These are phyloP conservation scores for Zalophus californianus DNA, from an alignment of 2,797 vertebrate species.

Conservation along the genomic window DNA sequence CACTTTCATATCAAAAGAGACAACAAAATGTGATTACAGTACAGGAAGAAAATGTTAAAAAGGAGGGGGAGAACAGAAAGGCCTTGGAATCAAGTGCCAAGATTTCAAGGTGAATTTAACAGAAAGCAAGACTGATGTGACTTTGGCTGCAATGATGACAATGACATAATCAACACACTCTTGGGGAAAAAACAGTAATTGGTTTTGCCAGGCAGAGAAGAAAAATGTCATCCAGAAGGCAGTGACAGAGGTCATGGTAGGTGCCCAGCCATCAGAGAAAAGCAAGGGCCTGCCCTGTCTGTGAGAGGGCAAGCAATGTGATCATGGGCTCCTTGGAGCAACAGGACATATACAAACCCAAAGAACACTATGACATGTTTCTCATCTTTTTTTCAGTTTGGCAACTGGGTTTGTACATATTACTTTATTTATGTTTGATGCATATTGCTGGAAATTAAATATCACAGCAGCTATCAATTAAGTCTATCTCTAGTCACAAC, in stretches of 20 bases:
- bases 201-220: conserved; percentile 28
- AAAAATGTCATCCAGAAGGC: conserved; percentile 20
- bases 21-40: conserved; percentile 71
- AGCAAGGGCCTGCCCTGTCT: neutral
- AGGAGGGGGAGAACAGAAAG: neutral
- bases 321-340: neutral
- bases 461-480: neutral
- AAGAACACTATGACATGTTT: neutral
- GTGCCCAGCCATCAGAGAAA: neutral
- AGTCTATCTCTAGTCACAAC: neutral
- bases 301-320: neutral
- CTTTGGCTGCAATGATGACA: conserved; percentile 25
- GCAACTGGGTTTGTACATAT: neutral
- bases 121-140: conserved; percentile 40
- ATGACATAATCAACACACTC: conserved; percentile 53
- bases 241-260: neutral
- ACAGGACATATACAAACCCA: neutral
- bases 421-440: neutral
- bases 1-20: conserved; percentile 68
- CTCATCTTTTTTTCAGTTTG: neutral
- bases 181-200: conserved; percentile 45
- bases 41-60: neutral
- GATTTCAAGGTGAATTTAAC: conserved; percentile 60
- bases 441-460: neutral
- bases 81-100: conserved; percentile 39